Conservation (phyloP, 2,113 vertebrate genomes). For the Donacobius atricapilla region DNA sequence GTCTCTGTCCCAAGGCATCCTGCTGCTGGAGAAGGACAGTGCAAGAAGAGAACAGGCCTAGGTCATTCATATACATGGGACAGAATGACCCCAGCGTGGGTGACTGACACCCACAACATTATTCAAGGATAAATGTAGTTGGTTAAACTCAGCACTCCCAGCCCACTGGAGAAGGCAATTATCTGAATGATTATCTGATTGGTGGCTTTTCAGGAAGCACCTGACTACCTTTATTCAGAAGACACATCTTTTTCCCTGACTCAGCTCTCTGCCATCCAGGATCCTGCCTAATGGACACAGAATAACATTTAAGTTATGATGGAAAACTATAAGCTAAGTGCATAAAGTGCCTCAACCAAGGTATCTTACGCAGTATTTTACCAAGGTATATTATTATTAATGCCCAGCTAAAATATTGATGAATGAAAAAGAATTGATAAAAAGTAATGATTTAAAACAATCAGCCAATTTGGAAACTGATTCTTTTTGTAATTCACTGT, state of each 20-base stretch:
- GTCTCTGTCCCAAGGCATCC: neutral
- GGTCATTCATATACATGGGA: fast-evolving
- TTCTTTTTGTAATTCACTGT: neutral
- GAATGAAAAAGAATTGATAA: neutral
- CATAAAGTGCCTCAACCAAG: neutral
- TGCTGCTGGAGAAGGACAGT: neutral
- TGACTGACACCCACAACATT: fast-evolving
- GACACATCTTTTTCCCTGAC: neutral
- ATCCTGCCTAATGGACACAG: neutral
- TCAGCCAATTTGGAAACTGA: neutral
- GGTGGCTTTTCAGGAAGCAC: neutral
- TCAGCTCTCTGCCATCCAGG: neutral
- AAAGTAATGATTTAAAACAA: neutral
- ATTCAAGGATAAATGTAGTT: neutral
- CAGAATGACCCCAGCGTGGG: neutral
- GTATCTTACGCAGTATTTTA: neutral
- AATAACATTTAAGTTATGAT: neutral
- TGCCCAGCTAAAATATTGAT: neutral
- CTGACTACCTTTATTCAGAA: neutral
- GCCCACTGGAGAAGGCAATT: neutral
- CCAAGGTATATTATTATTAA: neutral
- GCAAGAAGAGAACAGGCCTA: neutral
- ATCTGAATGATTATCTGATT: neutral
- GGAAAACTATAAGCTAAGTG: neutral
- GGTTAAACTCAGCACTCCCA: neutral